These are phyloP conservation scores for Xylophagus ater DNA, from an alignment of 2,888 invertebrate species.

Conservation along the genomic window DNA sequence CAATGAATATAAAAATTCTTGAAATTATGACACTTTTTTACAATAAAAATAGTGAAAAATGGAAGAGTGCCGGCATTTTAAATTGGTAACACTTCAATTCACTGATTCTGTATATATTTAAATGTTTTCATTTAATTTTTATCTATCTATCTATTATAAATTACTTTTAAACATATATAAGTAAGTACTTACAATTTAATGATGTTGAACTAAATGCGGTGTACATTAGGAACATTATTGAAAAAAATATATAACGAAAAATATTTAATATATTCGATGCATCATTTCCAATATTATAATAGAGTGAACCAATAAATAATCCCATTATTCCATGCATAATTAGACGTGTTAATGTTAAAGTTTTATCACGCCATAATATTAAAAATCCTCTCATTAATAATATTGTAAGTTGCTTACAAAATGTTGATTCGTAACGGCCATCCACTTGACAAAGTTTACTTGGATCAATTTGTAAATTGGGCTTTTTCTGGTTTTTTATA, in stretches of 20 bases:
- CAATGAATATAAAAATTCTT: no score
- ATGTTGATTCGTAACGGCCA: conserved; percentile 46
- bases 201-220: conserved; percentile 85
- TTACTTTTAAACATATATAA: background rate
- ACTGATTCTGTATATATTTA: background rate
- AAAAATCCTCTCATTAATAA: conserved; percentile 52
- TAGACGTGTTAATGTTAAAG: conserved; percentile 65
- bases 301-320: conserved; percentile 68
- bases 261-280: conserved; percentile 74
- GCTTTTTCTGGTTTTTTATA: conserved; percentile 24
- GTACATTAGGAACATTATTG: conserved; percentile 88
- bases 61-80: no score
- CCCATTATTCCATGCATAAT: conserved; percentile 72
- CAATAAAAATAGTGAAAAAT: no score
- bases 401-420: conserved; percentile 46
- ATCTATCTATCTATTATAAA: background rate
- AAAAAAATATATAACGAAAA: conserved; percentile 81
- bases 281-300: conserved; percentile 76
- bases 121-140: background rate
- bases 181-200: conserved; percentile 68
- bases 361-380: conserved; percentile 56
- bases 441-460: conserved; percentile 30
- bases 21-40: no score
- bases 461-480: conserved; percentile 25
- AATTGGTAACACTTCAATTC: no score